These are phyloP conservation scores for Drosophila kohkoa DNA, from an alignment of 1,140 invertebrate species.

Conservation along the genomic window DNA sequence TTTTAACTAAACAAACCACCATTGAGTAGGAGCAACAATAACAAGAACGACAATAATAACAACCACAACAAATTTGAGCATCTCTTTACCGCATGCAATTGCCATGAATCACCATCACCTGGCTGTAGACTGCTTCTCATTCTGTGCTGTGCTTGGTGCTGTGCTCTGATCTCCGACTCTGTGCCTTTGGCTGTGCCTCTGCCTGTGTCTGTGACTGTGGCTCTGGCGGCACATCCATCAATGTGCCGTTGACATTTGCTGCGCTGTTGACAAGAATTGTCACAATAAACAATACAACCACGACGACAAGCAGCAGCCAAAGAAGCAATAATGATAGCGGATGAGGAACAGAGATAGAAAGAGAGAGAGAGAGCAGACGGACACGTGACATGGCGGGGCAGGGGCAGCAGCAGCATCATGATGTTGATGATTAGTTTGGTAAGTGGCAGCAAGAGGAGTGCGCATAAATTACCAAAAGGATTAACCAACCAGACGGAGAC, in stretches of 20 bases:
- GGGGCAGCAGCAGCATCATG: slow-evolving; percentile 33
- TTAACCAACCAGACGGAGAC: slow-evolving; percentile 64
- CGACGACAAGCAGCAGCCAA: slow-evolving; percentile 48
- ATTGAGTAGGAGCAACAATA: not conserved
- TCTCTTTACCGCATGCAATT: slow-evolving; percentile 77
- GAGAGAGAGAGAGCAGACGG: slow-evolving; percentile 24
- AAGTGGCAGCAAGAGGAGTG: slow-evolving; percentile 72
- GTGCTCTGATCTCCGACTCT: not conserved
- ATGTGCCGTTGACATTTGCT: slow-evolving; percentile 82
- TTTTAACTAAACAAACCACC: not conserved
- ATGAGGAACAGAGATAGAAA: slow-evolving; percentile 8
- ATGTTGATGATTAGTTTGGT: slow-evolving; percentile 75
- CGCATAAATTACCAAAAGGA: slow-evolving; percentile 81
- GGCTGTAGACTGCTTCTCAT: slow-evolving; percentile 38
- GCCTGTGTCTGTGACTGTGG: slow-evolving; percentile 7
- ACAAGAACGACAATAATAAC: slow-evolving; percentile 24
- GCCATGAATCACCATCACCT: slow-evolving; percentile 81
- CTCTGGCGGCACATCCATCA: slow-evolving; percentile 75
- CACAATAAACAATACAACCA: slow-evolving; percentile 82
- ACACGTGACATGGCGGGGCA: slow-evolving; percentile 67
- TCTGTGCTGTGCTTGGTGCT: not conserved
- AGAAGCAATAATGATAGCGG: slow-evolving; percentile 51
- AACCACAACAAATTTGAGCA: slow-evolving; percentile 67
- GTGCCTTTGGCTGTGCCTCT: not conserved
- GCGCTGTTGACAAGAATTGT: slow-evolving; percentile 80